Evolutionary conservation across 2,797 vertebrate species (phyloP).

Genomic region (Chlorospingus flavigularis): DNA sequence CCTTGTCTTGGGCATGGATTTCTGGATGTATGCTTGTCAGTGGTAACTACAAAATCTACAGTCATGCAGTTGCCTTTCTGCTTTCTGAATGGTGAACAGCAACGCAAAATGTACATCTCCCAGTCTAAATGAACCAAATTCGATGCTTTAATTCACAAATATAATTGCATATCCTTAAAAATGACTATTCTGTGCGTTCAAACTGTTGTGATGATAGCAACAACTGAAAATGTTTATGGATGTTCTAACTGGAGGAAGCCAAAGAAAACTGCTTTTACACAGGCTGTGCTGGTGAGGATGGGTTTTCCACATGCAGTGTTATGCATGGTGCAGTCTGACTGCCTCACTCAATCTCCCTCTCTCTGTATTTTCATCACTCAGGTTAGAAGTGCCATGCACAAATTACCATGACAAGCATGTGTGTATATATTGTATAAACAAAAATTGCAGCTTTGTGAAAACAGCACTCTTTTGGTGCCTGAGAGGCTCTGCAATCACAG

Average conservation of each 20-base stretch:
- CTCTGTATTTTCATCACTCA: background rate
- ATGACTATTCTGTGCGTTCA: background rate
- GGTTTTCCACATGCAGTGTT: background rate
- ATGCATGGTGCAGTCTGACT: background rate
- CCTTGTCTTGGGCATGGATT: background rate
- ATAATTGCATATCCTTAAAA: background rate
- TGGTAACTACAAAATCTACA: background rate
- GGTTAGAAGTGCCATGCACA: background rate
- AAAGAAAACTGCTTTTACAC: background rate
- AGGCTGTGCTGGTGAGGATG: background rate
- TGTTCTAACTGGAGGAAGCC: background rate
- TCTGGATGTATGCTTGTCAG: background rate
- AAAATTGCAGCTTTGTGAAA: slow-evolving; percentile 22
- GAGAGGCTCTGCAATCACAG: slow-evolving; percentile 19
- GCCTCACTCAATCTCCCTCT: background rate
- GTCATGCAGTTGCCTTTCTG: background rate
- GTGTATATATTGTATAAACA: background rate
- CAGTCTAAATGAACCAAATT: background rate
- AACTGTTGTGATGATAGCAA: background rate
- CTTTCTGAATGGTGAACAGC: background rate
- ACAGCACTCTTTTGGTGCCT: background rate
- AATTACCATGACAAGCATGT: slow-evolving; percentile 21
- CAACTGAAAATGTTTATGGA: slow-evolving; percentile 11
- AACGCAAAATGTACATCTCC: background rate
- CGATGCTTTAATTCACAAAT: background rate